Evolutionary conservation across 1,140 invertebrate genomes (phyloP).

Genomic region (Melanaphis sacchari): DNA sequence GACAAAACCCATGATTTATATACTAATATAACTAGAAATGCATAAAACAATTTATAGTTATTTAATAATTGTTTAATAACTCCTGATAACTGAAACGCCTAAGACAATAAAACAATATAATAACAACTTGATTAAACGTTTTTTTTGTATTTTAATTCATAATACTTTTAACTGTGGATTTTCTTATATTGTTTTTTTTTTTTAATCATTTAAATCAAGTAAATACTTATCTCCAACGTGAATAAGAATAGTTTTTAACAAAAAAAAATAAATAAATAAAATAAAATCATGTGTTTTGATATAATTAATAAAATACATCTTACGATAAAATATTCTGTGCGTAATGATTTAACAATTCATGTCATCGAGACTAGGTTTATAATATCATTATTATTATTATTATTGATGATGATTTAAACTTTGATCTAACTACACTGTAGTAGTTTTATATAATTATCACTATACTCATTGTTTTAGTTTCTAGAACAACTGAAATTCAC

Average conservation of each 20-base stretch:
- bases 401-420: not conserved
- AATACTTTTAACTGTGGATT: not conserved
- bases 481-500: not conserved
- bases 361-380: not conserved
- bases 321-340: not conserved
- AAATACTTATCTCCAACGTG: no score
- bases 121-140: not conserved
- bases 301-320: no score
- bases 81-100: not conserved
- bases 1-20: not conserved
- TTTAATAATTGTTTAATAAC: not conserved
- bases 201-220: not conserved
- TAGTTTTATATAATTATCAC: not conserved
- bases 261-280: not conserved
- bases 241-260: not conserved
- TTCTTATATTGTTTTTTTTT: not conserved
- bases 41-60: no score
- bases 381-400: not conserved
- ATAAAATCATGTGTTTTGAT: no score
- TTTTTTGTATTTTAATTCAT: not conserved
- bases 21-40: not conserved
- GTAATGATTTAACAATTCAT: not conserved
- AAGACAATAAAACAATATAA: not conserved
- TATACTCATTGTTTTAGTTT: constrained; percentile 9
- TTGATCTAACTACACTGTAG: not conserved